Base-by-base conservation (phyloP, 1,140 invertebrate species). In the Drosophila takahashii region DNA sequence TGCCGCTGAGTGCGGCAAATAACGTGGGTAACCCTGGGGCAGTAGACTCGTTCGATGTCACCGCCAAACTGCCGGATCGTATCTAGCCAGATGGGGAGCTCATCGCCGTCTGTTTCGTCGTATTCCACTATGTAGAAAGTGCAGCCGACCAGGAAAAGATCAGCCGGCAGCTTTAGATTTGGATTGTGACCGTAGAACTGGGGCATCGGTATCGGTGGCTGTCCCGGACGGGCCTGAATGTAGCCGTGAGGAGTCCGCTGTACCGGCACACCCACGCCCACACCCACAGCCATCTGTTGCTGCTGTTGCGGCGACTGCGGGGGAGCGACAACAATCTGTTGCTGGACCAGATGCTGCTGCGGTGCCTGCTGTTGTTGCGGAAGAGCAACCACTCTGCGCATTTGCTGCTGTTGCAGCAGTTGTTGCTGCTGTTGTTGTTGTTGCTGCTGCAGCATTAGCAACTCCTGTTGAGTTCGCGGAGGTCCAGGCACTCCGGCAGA, bases 141-240 rank as follows among this genome's bases (percentile, higher is more conserved):
- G 92, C 98, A 99, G 8, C 98, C 98, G 3, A 98, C 93, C 6
- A 99, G 92, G 92, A 97, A 99, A 47, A 97, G 93, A 81, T 98
- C 97, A 0, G 96, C 94, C 9, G 98, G 97, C 54, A 99, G 92
- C 93, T 97, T 97, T 18, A 97, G 92, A 92, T 96, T 97, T 7
- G 96, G 96, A 93, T 97, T 97, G 92, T 97, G 96, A 4, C 96
- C 97, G 92, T 96, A 97, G 92, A 97, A 97, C 79, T 96, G 94
- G 5, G 94, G 93, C 26, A 93, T 93, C 15, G 95, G 94, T 11
- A 91, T 76, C 0, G 83, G 72, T 18, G 66, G 86, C 58, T 90
- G 84, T 0, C 85, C 85, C 3, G 87, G 75, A n/a, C 90, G 83
- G 0, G 77, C 57, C 34, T 91, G 90, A 70, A 91, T 90, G 15